Evolutionary conservation across 2,888 invertebrate genomes (phyloP), one percentile per base, ranked within the genome.

Genomic region (Athalia circularis): DNA sequence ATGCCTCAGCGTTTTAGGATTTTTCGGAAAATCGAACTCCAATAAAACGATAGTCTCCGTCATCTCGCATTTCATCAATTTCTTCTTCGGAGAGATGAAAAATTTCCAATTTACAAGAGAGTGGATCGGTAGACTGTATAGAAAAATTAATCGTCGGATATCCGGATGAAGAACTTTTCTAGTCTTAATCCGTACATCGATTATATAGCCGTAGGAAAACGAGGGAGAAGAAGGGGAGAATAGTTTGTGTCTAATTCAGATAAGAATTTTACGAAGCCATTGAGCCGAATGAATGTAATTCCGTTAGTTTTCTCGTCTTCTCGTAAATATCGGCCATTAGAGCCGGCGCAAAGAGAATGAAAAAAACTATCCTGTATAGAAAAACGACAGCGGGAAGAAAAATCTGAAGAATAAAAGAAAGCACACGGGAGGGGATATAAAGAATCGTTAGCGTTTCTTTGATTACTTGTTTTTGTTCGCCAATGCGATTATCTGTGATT

Each of bases 381-480:
- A 54, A 48, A 59, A 78, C 54, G 29, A 61, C 59, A 45, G 52
- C 6, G 48, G 61, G 65, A 61, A 54, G 65, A 47, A 15, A 11
- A 70, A 50, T 75, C 61, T 59, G 77, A 54, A 67, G 8, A 74
- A 65, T 80, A 43, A 15, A 68, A 54, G 15, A 43, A 29, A 15
- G 68, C 52, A 3, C 52, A 11, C 6, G 43, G 29, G 6, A 52
- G 29, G 29, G 29, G 29, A 29, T 29, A 68, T 50, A 9, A 43
- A 50, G 4, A 29, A 43, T 68, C 52, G 52, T 52, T 15, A 50
- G 68, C 68, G 68, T 68, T 15, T 68, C 68, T 68, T 68, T 54
- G 68, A 68, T 68, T 68, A 43, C 68, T 68, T 29, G 68, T 52
- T 54, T 54, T 68, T 68, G 29, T 54, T 50, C 4, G 43, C 64